Evolutionary conservation across 2,888 invertebrate species (phyloP), one percentile per base, ranked within the genome.

Genomic region (Drosophila greeni): DNA sequence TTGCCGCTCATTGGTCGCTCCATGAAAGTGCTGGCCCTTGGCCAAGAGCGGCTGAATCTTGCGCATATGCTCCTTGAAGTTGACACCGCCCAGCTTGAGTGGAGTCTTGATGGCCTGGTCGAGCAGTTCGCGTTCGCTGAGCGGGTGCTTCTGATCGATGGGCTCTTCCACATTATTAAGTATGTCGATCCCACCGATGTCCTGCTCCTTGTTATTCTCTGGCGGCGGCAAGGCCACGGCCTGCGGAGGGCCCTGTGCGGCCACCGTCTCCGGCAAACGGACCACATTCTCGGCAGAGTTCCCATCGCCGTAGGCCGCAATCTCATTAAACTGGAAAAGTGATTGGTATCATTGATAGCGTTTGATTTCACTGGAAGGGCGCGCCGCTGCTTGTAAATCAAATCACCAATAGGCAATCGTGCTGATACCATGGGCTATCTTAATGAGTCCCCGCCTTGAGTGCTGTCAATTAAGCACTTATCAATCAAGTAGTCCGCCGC

Each of bases 1-100:
- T 88, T 99, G 98, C 14, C 94, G 91, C 11, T 92, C 91, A 86
- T 95, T 98, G 65, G 92, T 91, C 2, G 96, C 94, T 16, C 95
- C 96, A 91, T 87, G 76, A 85, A 91, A 87, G 57, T 87, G 86
- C 49, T 84, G 84, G 1, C 82, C 75, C 24, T 79, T 78, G 3
- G 83, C 79, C 29, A 85, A 62, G 2, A 73, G 73, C 12, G 79
- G 66, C 43, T 86, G 78, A 34, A 87, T 76, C 29, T 76, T 77
- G 29, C 82, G 76, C 5, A 88, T 58, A 66, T 86, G 85, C 14
- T 84, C 76, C 42, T 85, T 77, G 18, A 87, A 87, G 42, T 69
- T 71, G 1, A 82, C 69, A 16, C 82, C 85, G 0, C 73, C 78
- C 33, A 84, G 53, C 11, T 68, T 66, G 0, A 60, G 55, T 0